These are phyloP conservation scores for Chaenodraco wilsoni DNA, from an alignment of 2,797 vertebrate species.

Conservation along the genomic window DNA sequence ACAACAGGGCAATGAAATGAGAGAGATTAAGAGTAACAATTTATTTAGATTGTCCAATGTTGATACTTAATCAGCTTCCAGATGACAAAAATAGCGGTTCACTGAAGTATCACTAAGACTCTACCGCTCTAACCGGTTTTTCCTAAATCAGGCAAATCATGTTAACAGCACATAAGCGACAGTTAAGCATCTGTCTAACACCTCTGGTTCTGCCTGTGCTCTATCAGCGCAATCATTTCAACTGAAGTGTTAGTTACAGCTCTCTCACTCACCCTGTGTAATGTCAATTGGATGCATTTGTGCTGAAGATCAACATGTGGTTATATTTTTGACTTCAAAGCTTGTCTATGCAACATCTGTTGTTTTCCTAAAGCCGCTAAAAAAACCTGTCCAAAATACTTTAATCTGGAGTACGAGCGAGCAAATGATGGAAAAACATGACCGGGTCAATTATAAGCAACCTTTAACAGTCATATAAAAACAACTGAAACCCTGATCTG, in stretches of 20 bases:
- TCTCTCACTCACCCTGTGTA: background rate
- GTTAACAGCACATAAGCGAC: slow-evolving; percentile 20
- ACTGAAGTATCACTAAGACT: slow-evolving; percentile 12
- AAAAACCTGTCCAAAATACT: background rate
- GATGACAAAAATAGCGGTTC: slow-evolving; percentile 11
- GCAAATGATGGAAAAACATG: background rate
- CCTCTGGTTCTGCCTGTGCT: slow-evolving; percentile 1
- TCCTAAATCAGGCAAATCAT: slow-evolving; percentile 3
- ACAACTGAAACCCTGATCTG: slow-evolving; percentile 6
- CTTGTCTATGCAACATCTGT: background rate
- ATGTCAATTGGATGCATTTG: background rate
- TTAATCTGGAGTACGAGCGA: background rate
- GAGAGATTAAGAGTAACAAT: slow-evolving; percentile 4
- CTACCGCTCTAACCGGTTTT: slow-evolving; percentile 8
- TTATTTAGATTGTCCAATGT: slow-evolving; percentile 4
- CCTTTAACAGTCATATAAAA: background rate
- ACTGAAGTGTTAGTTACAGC: slow-evolving; percentile 16
- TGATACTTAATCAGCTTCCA: slow-evolving; percentile 1
- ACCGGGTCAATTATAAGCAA: background rate
- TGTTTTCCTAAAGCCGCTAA: slow-evolving; percentile 3
- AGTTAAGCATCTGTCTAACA: slow-evolving; percentile 33
- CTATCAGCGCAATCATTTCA: background rate
- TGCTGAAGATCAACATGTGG: slow-evolving; percentile 12
- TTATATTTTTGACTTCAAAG: slow-evolving; percentile 4
- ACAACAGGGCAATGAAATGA: slow-evolving; percentile 1